Conservation (phyloP, 2,797 vertebrate species). For the Typhlichthys eigenmanni region DNA sequence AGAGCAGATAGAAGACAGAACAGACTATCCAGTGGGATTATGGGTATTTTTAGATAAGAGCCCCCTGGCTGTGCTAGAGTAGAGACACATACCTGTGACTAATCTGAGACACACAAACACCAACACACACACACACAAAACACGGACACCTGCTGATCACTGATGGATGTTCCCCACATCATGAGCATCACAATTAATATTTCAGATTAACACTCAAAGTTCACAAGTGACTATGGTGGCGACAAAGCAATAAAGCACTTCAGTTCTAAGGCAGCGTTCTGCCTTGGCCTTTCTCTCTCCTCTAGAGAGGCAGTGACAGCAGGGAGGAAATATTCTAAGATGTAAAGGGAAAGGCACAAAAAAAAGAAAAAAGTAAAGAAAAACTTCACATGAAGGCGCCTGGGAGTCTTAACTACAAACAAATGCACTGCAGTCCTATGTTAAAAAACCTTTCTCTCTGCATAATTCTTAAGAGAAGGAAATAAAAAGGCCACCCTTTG, state of each 20-base stretch:
- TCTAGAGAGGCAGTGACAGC: too few relatives aligned
- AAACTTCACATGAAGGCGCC: neutral
- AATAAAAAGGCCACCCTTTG: too few relatives aligned
- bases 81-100: conserved; percentile 65
- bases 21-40: conserved; percentile 53
- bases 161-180: neutral
- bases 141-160: conserved; percentile 21
- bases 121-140: conserved; percentile 22
- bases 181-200: conserved; percentile 1
- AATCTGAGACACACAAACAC: conserved; percentile 45
- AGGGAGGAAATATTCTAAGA: too few relatives aligned
- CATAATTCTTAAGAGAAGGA: too few relatives aligned
- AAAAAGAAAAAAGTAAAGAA: neutral
- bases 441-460: too few relatives aligned
- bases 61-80: conserved; percentile 57
- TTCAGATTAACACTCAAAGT: neutral
- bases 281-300: neutral
- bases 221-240: neutral
- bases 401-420: too few relatives aligned
- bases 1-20: conserved; percentile 42
- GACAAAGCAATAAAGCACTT: neutral
- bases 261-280: neutral
- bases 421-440: too few relatives aligned
- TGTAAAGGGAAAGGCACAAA: neutral
- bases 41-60: conserved; percentile 63